Conservation (phyloP, 2,888 invertebrate genomes). For the Trimorus sp. region DNA sequence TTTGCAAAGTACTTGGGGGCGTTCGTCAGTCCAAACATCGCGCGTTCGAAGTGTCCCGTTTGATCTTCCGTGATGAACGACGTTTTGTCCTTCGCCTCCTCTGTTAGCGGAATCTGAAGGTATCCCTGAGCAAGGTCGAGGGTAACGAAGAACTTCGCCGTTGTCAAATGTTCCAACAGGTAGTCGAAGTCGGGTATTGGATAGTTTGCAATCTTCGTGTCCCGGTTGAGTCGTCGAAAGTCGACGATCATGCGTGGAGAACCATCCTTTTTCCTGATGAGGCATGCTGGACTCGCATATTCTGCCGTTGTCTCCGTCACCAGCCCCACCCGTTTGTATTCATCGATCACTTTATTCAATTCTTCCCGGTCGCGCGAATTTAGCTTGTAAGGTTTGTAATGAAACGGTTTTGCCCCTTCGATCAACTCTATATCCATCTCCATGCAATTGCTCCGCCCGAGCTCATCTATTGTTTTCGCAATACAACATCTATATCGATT, state of each 20-base stretch:
- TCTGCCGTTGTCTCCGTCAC: slow-evolving; percentile 47
- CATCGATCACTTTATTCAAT: slow-evolving; percentile 36
- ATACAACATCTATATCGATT: slow-evolving; percentile 41
- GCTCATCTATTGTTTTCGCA: slow-evolving; percentile 19
- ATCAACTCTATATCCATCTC: slow-evolving; percentile 53
- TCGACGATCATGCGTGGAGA: slow-evolving; percentile 50
- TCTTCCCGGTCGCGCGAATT: slow-evolving; percentile 39
- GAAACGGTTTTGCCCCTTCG: slow-evolving; percentile 16
- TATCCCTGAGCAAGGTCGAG: too few relatives aligned
- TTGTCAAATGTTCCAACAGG: too few relatives aligned
- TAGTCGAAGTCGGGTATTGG: too few relatives aligned
- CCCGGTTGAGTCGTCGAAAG: slow-evolving; percentile 28
- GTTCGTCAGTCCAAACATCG: too few relatives aligned
- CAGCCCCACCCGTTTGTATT: slow-evolving; percentile 40
- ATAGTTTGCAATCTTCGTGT: too few relatives aligned
- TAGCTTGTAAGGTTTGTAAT: slow-evolving; percentile 44
- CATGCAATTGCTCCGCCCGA: slow-evolving; percentile 30
- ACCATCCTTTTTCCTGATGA: slow-evolving; percentile 54
- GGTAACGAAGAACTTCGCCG: too few relatives aligned
- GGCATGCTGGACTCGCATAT: slow-evolving; percentile 53
- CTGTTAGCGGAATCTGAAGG: too few relatives aligned
- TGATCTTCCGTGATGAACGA: too few relatives aligned
- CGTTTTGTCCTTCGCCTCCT: too few relatives aligned
- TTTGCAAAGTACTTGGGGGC: too few relatives aligned
- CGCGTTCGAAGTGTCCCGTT: too few relatives aligned